phyloP scores from a whole-genome alignment of 2,888 invertebrate genomes.

The Melieria crassipennis region DNA sequence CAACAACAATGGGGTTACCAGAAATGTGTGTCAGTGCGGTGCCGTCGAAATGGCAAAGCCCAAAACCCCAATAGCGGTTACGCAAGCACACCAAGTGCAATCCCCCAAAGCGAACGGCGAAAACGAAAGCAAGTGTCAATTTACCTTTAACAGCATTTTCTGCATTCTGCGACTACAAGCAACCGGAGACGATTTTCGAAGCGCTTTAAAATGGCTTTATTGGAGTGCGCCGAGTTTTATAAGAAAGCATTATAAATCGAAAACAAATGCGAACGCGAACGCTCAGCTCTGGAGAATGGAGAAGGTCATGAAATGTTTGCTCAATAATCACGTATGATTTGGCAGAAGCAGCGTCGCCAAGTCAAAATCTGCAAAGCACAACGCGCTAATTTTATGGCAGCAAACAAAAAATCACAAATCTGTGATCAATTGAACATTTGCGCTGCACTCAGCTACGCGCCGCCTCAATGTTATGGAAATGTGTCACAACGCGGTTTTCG shows the following conservation, averaged over 20 bases:
- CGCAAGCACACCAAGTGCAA: neutral
- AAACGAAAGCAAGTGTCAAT: slow-evolving; percentile 5
- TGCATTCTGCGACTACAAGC: neutral
- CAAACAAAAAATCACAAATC: too few relatives aligned
- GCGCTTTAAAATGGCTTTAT: slow-evolving; percentile 13
- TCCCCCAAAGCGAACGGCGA: neutral
- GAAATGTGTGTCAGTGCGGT: slow-evolving; percentile 6
- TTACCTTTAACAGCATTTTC: slow-evolving; percentile 29
- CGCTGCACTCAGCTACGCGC: too few relatives aligned
- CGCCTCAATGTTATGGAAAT: too few relatives aligned
- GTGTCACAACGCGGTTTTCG: too few relatives aligned
- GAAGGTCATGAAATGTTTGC: too few relatives aligned
- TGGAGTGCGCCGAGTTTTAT: slow-evolving; percentile 17
- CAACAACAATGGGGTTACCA: slow-evolving; percentile 2
- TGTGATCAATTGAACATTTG: too few relatives aligned
- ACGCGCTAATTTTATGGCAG: too few relatives aligned
- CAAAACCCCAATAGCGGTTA: slow-evolving; percentile 2
- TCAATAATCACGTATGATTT: too few relatives aligned
- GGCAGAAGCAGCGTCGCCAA: too few relatives aligned
- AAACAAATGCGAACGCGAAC: too few relatives aligned
- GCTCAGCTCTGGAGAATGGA: too few relatives aligned
- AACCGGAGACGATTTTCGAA: slow-evolving; percentile 1
- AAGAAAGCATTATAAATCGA: neutral
- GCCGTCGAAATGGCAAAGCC: slow-evolving; percentile 10
- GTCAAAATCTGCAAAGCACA: too few relatives aligned